A percentile compares a stretch with the other conserved stretches of the same genome.
These are phyloP conservation scores for Coturnix japonica DNA, from an alignment of 2,113 vertebrate genomes.

Conservation along the genomic window DNA sequence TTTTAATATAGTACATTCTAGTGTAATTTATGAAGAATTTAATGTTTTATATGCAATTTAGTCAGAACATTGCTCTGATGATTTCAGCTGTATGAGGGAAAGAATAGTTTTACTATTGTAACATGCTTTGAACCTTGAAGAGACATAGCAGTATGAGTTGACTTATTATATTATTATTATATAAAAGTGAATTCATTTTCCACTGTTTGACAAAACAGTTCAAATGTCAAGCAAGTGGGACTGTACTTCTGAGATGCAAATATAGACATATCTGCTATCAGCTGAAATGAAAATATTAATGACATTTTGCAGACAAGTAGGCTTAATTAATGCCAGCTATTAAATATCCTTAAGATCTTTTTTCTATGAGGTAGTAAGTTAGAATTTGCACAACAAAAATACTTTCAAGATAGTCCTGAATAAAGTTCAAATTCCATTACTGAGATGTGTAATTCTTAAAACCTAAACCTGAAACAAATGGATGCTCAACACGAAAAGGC, in stretches of 20 bases:
- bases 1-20: not conserved
- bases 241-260: not conserved
- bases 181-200: slow-evolving; percentile 29
- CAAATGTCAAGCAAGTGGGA: slow-evolving; percentile 31
- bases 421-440: not conserved
- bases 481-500: not conserved
- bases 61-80: not conserved
- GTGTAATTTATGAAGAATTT: not conserved
- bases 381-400: not conserved
- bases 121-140: not conserved
- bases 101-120: not conserved
- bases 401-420: not conserved
- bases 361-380: not conserved
- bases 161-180: not conserved
- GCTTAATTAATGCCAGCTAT: slow-evolving; percentile 39
- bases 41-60: not conserved
- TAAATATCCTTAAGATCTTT: not conserved
- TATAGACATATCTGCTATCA: slow-evolving; percentile 12
- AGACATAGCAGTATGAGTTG: not conserved
- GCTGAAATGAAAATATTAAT: slow-evolving; percentile 33
- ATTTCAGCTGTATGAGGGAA: not conserved
- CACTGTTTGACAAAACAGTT: slow-evolving; percentile 24
- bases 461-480: not conserved
- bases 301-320: slow-evolving; percentile 43
- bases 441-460: not conserved